Evolutionary conservation across 2,888 invertebrate species (phyloP).

Genomic region (Cremastinae sp.): DNA sequence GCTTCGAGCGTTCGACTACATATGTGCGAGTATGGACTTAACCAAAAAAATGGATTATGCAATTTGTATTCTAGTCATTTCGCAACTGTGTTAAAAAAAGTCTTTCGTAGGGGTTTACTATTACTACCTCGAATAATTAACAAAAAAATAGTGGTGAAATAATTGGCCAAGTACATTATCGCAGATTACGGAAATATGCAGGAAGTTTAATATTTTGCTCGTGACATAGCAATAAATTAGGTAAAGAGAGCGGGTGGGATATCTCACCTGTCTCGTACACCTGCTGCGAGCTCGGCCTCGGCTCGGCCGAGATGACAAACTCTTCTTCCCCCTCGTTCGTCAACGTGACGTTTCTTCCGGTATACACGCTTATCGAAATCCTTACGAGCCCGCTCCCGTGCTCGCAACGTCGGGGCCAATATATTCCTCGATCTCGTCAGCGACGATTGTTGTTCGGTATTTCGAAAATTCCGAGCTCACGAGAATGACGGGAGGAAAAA

Average conservation of each 20-base stretch:
- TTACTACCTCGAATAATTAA: too few relatives aligned
- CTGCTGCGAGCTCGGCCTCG: constrained; percentile 62
- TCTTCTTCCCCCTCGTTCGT: constrained; percentile 60
- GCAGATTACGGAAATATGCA: background rate
- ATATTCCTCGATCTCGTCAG: constrained; percentile 36
- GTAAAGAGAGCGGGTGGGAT: constrained; percentile 3
- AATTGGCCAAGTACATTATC: background rate
- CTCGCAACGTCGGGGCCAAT: constrained; percentile 26
- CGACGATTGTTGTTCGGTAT: constrained; percentile 7
- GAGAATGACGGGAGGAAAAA: constrained; percentile 9
- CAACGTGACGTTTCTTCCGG: constrained; percentile 66
- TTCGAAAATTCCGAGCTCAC: constrained; percentile 4
- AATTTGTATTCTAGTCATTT: too few relatives aligned
- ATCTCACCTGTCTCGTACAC: constrained; percentile 67
- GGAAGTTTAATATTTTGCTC: background rate
- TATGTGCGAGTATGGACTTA: too few relatives aligned
- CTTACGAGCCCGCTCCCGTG: constrained; percentile 36
- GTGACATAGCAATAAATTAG: constrained; percentile 21
- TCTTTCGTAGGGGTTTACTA: too few relatives aligned
- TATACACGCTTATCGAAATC: constrained; percentile 65
- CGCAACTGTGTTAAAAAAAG: too few relatives aligned
- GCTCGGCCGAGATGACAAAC: constrained; percentile 54
- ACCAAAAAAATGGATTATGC: too few relatives aligned
- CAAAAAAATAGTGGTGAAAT: background rate
- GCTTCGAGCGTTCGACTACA: too few relatives aligned